Base-by-base conservation (phyloP, 2,888 invertebrate species). In the Drosophila mettleri region DNA sequence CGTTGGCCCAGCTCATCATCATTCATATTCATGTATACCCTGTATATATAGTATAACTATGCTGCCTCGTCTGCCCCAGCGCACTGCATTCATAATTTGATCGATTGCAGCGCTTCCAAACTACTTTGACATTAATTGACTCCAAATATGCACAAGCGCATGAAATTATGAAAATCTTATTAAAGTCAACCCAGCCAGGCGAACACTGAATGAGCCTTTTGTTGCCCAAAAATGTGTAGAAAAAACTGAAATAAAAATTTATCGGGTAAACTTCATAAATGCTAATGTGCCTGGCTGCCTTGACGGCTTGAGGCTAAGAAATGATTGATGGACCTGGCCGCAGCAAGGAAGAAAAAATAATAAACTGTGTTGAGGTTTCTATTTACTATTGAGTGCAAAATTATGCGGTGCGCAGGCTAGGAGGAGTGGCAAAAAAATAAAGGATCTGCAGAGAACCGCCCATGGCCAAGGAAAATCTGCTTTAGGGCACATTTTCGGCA, bases 111-210 rank as follows among this genome's bases (percentile, higher is more conserved):
- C 61, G 62, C 61, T 69, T 57, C 62, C 48, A 68, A 85, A 87
- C 87, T 79, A 73, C 71, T 87, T 85, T 85, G 85, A 85, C 85
- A 87, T 87, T 85, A 87, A 87, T 87, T 85, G 87, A 85, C 85
- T 85, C 79, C 69, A 83, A 85, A 79, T 87, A 85, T 85, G 87
- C 85, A 85, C 86, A 80, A 85, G 86, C 83, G 87, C 87, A 85
- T 87, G 80, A 85, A 85, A 87, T 87, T 85, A 80, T 80, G 83
- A 76, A 85, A 85, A 83, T 85, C 87, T 83, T 85, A 87, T 85
- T 83, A 87, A 85, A 87, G 87, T 83, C 85, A 87, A 61, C 68
- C 68, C 74, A 63, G 48, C 45, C 72, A 58, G 60, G 51, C 71
- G 34, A 62, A 12, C 68, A 31, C 38, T 54, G 60, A 64, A 39